Evolutionary conservation across 2,113 vertebrate species (phyloP).

Genomic region (Rhynchomys soricoides): DNA sequence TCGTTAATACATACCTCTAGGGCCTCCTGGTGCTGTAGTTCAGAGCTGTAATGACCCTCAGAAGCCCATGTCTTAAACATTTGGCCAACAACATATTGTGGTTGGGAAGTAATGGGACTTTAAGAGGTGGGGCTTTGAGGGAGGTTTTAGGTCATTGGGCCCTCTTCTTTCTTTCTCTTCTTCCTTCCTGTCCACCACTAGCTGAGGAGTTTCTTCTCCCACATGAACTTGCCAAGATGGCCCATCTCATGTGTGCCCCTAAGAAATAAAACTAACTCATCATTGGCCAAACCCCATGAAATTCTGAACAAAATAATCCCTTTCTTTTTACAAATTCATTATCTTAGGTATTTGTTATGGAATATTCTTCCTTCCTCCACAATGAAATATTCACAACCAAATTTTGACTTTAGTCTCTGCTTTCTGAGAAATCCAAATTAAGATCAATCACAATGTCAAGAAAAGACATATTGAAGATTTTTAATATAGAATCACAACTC

Average conservation of each 20-base stretch:
- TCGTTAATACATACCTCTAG: background rate
- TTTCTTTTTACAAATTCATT: background rate
- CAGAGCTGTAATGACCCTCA: background rate
- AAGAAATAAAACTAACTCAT: background rate
- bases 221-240: background rate
- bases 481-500: slow-evolving; percentile 3
- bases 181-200: background rate
- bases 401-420: background rate
- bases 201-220: background rate
- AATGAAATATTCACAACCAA: slow-evolving; percentile 38
- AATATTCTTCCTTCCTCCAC: background rate
- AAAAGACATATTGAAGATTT: slow-evolving; percentile 1
- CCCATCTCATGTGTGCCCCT: too few relatives aligned
- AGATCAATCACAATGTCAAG: slow-evolving; percentile 5
- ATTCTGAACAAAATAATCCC: background rate
- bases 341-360: background rate
- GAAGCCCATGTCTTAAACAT: background rate
- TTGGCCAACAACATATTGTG: background rate
- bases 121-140: background rate
- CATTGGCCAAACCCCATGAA: background rate
- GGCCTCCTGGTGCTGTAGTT: background rate
- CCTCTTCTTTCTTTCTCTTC: background rate
- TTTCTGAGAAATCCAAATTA: slow-evolving; percentile 21
- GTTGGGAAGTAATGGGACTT: background rate
- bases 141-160: background rate